Conservation (phyloP, 2,888 invertebrate genomes). For the Ophion obscuratus region DNA sequence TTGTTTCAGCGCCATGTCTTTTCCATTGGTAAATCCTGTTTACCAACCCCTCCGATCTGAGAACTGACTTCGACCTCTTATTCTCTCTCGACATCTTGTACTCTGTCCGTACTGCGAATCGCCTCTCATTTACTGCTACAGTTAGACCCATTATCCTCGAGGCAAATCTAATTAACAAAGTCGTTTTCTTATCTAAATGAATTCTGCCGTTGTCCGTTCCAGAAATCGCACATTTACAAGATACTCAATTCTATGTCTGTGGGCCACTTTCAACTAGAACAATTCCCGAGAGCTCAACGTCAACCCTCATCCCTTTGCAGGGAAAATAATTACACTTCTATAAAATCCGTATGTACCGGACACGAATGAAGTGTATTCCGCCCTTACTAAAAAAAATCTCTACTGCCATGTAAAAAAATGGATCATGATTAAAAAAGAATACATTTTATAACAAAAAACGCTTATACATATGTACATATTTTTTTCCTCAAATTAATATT, state of each 20-base stretch:
- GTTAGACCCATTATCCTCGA: conserved; percentile 41
- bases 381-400: no score
- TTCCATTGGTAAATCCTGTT: conserved; percentile 11
- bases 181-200: conserved; percentile 59
- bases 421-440: no score
- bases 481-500: no score
- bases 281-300: neutral
- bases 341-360: neutral
- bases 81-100: conserved; percentile 6
- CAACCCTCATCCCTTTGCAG: neutral
- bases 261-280: conserved; percentile 5
- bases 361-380: no score
- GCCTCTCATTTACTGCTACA: conserved; percentile 20
- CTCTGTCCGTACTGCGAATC: conserved; percentile 9
- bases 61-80: conserved; percentile 15
- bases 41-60: conserved; percentile 9
- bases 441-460: no score
- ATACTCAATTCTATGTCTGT: neutral
- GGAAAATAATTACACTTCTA: conserved; percentile 8
- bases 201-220: conserved; percentile 48
- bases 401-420: no score
- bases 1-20: conserved; percentile 10
- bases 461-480: no score
- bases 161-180: conserved; percentile 57
- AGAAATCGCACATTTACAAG: conserved; percentile 8